A percentile compares a stretch with the other conserved stretches of the same genome.
Evolutionary conservation across 2,797 vertebrate species (phyloP).

Genomic region (Decapterus maruadsi): DNA sequence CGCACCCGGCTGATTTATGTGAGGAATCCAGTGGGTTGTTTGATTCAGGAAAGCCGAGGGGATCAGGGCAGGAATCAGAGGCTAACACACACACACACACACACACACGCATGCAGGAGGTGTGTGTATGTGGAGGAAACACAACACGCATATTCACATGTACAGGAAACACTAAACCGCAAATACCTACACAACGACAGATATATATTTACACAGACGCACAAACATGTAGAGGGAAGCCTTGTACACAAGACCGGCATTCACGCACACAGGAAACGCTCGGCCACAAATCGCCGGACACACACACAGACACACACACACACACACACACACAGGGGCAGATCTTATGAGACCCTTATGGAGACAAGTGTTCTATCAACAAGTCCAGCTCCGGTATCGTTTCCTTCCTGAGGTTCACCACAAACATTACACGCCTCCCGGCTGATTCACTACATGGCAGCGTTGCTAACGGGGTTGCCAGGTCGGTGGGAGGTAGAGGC

Average conservation of each 20-base stretch:
- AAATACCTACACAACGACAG: conserved; percentile 53
- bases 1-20: conserved; percentile 59
- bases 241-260: conserved; percentile 56
- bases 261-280: conserved; percentile 62
- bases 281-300: conserved; percentile 36
- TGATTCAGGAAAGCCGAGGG: conserved; percentile 72
- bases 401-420: conserved; percentile 77
- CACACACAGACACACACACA: conserved; percentile 25
- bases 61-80: conserved; percentile 55
- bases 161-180: conserved; percentile 64
- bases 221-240: conserved; percentile 56
- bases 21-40: conserved; percentile 66
- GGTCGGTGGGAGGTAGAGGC: conserved; percentile 42
- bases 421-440: conserved; percentile 58
- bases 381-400: conserved; percentile 56
- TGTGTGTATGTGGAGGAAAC: conserved; percentile 36
- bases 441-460: conserved; percentile 25
- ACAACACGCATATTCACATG: conserved; percentile 48
- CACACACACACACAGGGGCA: conserved; percentile 15
- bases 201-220: conserved; percentile 59
- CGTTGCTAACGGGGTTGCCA: conserved; percentile 38
- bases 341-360: conserved; percentile 49
- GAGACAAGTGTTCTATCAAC: conserved; percentile 71
- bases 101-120: conserved; percentile 10
- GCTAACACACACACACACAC: conserved; percentile 26